A percentile compares a stretch with the other conserved stretches of the same genome.
phyloP scores from a whole-genome alignment of 2,888 invertebrate genomes.

The Andricus curvator region DNA sequence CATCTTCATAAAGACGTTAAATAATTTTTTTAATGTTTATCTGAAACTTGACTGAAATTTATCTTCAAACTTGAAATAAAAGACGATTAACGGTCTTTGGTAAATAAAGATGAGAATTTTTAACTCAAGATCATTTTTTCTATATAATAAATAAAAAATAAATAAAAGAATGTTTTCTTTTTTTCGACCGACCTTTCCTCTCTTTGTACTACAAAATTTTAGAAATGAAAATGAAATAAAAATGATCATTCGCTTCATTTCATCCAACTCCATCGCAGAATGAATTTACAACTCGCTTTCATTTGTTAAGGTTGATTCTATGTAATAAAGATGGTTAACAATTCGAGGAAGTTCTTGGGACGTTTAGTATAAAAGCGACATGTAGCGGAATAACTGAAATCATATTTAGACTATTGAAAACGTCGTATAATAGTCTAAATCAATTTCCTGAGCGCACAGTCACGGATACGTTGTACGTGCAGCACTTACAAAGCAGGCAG shows the following conservation, averaged over 20 bases:
- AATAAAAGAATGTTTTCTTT: no score
- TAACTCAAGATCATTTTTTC: no score
- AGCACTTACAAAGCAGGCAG: background rate
- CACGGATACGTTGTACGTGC: constrained; percentile 36
- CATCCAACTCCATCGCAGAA: background rate
- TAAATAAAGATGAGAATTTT: no score
- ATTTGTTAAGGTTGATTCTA: constrained; percentile 1
- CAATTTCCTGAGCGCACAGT: constrained; percentile 22
- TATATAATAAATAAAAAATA: no score
- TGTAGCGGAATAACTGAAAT: constrained; percentile 20
- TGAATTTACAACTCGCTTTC: background rate
- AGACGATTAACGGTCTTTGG: no score
- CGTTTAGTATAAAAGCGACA: constrained; percentile 13
- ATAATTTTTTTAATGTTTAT: background rate
- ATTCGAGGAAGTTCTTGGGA: background rate
- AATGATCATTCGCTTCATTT: background rate
- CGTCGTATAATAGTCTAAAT: constrained; percentile 26
- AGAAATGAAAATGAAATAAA: background rate
- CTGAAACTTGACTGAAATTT: background rate
- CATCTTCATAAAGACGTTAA: constrained; percentile 19
- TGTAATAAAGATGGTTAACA: background rate
- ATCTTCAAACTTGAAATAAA: no score
- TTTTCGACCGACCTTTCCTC: background rate
- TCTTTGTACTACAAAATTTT: background rate
- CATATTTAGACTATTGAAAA: constrained; percentile 13